A percentile compares a stretch with the other conserved stretches of the same genome.
Conservation (phyloP, 2,113 vertebrate species). For the Lathamus discolor region DNA sequence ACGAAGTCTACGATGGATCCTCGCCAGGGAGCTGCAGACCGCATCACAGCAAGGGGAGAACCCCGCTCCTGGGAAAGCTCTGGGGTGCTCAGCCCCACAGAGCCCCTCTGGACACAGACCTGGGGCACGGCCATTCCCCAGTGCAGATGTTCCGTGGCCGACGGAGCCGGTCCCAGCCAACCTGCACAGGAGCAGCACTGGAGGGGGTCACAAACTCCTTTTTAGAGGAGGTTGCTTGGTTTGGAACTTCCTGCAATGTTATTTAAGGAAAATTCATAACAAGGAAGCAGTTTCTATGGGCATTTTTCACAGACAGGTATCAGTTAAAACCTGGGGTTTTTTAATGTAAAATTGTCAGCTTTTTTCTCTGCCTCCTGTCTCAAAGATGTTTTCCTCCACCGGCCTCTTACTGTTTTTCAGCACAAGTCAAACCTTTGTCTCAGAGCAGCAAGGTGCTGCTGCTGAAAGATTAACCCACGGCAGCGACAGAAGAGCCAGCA, state of each 20-base stretch:
- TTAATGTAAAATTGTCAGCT: not conserved
- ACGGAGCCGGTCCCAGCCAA: not conserved
- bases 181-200: fast-evolving
- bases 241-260: not conserved
- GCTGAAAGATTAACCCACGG: not conserved
- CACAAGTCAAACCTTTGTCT: not conserved
- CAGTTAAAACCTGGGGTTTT: not conserved
- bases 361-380: not conserved
- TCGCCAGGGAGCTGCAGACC: too few species aligned
- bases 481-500: not conserved
- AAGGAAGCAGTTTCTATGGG: not conserved
- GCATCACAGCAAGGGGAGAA: fast-evolving
- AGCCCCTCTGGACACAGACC: not conserved
- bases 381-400: not conserved
- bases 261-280: not conserved
- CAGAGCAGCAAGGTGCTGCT: not conserved
- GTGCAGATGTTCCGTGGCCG: fast-evolving
- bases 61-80: fast-evolving
- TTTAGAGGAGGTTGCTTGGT: not conserved
- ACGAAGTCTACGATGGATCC: fast-evolving
- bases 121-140: fast-evolving
- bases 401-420: not conserved
- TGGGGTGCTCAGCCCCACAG: fast-evolving
- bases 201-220: not conserved
- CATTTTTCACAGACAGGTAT: not conserved